These are phyloP conservation scores for Aphis craccivora DNA, from an alignment of 1,140 invertebrate species.

Conservation along the genomic window DNA sequence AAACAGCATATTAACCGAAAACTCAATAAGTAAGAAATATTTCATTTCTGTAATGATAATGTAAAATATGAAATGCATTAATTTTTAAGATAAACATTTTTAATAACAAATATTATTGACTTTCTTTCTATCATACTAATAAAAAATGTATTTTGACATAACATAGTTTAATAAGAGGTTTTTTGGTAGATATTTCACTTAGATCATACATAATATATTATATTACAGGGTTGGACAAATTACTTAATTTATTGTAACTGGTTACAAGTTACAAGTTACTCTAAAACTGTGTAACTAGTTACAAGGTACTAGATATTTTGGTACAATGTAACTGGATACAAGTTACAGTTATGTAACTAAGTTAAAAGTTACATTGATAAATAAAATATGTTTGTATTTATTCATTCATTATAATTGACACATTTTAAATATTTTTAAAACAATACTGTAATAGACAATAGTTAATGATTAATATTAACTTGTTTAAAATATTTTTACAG, in stretches of 20 bases:
- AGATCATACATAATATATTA: no score
- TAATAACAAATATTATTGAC: not conserved
- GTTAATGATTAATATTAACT: no score
- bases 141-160: not conserved
- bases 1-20: conserved; percentile 33
- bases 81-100: not conserved
- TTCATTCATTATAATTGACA: not conserved
- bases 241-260: no score
- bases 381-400: no score
- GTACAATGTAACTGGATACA: not conserved
- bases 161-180: no score
- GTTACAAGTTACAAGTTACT: not conserved
- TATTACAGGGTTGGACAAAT: no score
- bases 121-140: not conserved
- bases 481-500: no score
- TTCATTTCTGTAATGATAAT: not conserved
- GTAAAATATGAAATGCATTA: not conserved
- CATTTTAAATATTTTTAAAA: not conserved
- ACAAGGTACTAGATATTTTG: not conserved
- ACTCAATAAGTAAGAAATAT: not conserved
- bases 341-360: not conserved
- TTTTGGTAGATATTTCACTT: no score
- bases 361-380: not conserved
- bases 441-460: no score
- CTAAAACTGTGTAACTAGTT: not conserved